Percentiles rank a stretch among this genome's conserved stretches.
These are phyloP conservation scores for Athalia rosae DNA, from an alignment of 2,888 invertebrate genomes.

Conservation along the genomic window DNA sequence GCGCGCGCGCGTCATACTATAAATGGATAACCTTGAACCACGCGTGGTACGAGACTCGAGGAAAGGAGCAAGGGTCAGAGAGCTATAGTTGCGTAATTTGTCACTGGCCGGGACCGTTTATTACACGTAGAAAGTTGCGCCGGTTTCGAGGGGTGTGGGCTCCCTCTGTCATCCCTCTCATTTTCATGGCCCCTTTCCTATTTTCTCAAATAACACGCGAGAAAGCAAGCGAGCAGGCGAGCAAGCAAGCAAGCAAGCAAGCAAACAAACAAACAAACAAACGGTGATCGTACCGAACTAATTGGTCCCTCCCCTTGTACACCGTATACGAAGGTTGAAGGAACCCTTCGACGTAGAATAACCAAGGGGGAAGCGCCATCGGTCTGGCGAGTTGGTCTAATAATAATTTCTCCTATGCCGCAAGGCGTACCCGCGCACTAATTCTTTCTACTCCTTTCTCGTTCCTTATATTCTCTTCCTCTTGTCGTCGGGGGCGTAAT, in stretches of 20 bases:
- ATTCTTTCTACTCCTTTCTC: background rate
- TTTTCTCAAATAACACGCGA: slow-evolving; percentile 41
- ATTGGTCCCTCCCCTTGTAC: slow-evolving; percentile 19
- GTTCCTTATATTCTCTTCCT: background rate
- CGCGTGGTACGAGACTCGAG: slow-evolving; percentile 31
- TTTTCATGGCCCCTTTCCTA: background rate
- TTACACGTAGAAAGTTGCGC: slow-evolving; percentile 36
- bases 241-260: slow-evolving; percentile 3
- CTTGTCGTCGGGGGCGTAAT: too few species aligned
- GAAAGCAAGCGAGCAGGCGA: background rate
- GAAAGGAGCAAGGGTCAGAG: slow-evolving; percentile 44
- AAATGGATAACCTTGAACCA: slow-evolving; percentile 44
- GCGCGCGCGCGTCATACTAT: slow-evolving; percentile 32
- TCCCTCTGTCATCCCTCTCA: slow-evolving; percentile 15
- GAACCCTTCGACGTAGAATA: slow-evolving; percentile 34
- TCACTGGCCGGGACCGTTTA: slow-evolving; percentile 39
- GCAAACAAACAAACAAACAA: slow-evolving; percentile 39
- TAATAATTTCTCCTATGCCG: slow-evolving; percentile 15
- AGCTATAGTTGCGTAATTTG: slow-evolving; percentile 36
- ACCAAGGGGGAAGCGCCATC: slow-evolving; percentile 6
- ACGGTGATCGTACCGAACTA: slow-evolving; percentile 33
- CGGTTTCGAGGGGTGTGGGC: slow-evolving; percentile 24
- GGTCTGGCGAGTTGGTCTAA: background rate
- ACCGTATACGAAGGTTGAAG: background rate
- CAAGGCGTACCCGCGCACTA: background rate